Conservation (phyloP, 2,888 invertebrate species). For the Euclidia mi region DNA sequence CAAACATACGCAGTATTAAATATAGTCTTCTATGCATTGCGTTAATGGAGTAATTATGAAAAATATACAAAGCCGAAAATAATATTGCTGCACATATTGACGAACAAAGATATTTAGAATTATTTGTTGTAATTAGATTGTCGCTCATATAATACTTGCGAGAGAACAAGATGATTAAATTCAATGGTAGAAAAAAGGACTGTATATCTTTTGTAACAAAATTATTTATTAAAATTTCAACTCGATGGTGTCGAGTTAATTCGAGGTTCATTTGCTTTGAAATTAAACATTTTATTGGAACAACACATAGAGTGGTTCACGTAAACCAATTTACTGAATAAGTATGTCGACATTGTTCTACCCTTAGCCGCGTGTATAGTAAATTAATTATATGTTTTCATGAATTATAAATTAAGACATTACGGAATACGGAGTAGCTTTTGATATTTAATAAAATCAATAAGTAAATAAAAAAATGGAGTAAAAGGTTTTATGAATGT, state of each 20-base stretch:
- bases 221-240: background rate
- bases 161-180: background rate
- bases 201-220: conserved; percentile 13
- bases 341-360: no score
- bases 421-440: no score
- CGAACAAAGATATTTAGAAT: background rate
- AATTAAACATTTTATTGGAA: no score
- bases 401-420: no score
- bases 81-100: conserved; percentile 2
- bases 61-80: background rate
- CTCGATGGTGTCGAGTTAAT: background rate
- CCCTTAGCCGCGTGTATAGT: no score
- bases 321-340: no score
- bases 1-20: background rate
- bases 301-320: no score
- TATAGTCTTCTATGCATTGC: background rate
- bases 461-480: no score
- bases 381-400: no score
- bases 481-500: no score
- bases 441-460: no score
- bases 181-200: conserved; percentile 11
- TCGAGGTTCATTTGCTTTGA: background rate
- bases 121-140: conserved; percentile 9
- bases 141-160: conserved; percentile 11
- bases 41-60: background rate